Evolutionary conservation across 1,140 invertebrate species (phyloP).

Genomic region (Saccostrea cuccullata): DNA sequence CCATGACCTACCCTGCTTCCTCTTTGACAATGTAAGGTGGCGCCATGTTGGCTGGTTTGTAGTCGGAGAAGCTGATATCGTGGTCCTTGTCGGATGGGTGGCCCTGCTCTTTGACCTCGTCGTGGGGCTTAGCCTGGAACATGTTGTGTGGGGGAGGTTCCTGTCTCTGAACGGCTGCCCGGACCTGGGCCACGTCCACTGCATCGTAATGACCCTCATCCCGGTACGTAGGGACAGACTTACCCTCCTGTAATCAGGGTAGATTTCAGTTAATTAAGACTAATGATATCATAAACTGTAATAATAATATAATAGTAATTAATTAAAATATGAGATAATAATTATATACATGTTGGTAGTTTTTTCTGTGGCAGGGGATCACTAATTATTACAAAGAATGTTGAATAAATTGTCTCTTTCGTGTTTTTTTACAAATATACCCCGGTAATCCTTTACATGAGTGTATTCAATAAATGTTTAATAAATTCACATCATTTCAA

Average conservation of each 20-base stretch:
- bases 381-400: too few species aligned
- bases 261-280: neutral
- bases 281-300: too few species aligned
- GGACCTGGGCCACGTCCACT: conserved; percentile 25
- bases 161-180: neutral
- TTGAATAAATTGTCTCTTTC: too few species aligned
- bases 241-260: neutral
- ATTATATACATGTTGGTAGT: too few species aligned
- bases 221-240: conserved; percentile 36
- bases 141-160: neutral
- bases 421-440: too few species aligned
- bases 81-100: neutral
- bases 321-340: neutral
- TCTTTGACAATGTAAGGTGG: conserved; percentile 54
- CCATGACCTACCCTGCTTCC: conserved; percentile 37
- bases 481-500: too few species aligned
- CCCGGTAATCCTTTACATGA: too few species aligned
- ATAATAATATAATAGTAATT: neutral
- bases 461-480: too few species aligned
- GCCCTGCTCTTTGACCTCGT: conserved; percentile 9
- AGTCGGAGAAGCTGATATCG: neutral
- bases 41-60: conserved; percentile 20
- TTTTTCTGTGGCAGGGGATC: too few species aligned
- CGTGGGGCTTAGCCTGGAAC: neutral
- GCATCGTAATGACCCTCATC: conserved; percentile 28